Base-by-base conservation (phyloP, 2,797 vertebrate species). In the Neosilurus hyrtlii region DNA sequence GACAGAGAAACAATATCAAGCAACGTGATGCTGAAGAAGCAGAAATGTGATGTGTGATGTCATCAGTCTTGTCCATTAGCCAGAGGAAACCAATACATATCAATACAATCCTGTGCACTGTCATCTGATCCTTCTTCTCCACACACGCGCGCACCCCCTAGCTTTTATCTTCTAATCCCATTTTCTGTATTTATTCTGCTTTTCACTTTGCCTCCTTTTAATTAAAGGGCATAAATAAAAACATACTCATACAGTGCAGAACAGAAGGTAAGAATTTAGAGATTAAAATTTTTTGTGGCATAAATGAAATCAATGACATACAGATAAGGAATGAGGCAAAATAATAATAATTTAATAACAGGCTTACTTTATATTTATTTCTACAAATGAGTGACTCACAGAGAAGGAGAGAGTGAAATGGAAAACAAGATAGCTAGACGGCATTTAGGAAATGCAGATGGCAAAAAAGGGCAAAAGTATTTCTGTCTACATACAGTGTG, bases 1-100 rank as follows among this genome's bases (percentile, higher is more conserved):
- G 43, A 43, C 43, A 43, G 43, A 43, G 52, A 57, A 74, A 20
- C 4, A 24, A 57, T 5, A 37, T 59, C 20, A 22, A 75, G 30
- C 30, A 37, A 75, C 37, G 73, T 59, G 73, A 37, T 75, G 73
- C 26, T 37, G 20, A 75, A 75, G 73, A 75, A 59, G 73, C 26
- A 59, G 73, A 35, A 75, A 57, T 22, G 72, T 35, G 52, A 37
- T 10, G 18, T 9, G 15, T 54, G 49, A 26, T 7, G 43, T 74
- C 54, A 22, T 59, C 54, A 30, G 24, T 24, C 51, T 30, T 24
- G 9, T 56, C 15, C 71, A 75, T 75, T 75, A 75, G 18, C 16
- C 54, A 37, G 52, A 74, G 26, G 18, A 75, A 59, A 59, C 4
- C 43, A 43, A 43, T 43, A 43, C 30, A 8, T 22, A 59, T 75